These are phyloP conservation scores for Blastobasis lacticolella DNA, from an alignment of 2,888 invertebrate genomes.

Conservation along the genomic window DNA sequence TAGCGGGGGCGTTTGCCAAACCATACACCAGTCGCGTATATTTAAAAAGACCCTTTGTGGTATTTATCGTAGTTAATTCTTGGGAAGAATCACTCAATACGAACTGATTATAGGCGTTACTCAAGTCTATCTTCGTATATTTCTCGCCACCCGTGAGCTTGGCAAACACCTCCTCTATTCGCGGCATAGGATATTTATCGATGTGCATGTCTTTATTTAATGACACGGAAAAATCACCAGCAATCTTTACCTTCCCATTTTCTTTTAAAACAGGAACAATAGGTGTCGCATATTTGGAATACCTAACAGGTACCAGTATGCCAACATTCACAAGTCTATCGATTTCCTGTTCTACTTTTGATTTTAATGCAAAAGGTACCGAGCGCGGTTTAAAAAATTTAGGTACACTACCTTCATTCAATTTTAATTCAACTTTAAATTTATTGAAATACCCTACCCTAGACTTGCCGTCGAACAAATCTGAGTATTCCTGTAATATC, in stretches of 20 bases:
- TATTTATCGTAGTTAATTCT: constrained; percentile 15
- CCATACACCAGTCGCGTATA: constrained; percentile 17
- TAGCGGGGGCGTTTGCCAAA: constrained; percentile 13
- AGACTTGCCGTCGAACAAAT: no score
- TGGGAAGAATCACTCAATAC: constrained; percentile 9
- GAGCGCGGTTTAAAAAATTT: no score
- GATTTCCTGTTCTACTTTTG: no score
- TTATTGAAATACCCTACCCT: no score
- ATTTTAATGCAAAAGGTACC: no score
- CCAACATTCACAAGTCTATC: constrained; percentile 7
- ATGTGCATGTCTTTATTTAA: no score
- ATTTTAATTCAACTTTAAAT: no score
- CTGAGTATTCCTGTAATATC: no score
- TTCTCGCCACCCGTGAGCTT: constrained; percentile 9
- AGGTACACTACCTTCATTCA: no score
- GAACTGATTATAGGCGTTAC: constrained; percentile 15
- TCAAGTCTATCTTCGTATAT: constrained; percentile 11
- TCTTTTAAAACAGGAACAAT: constrained; percentile 12
- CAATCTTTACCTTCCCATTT: constrained; percentile 14
- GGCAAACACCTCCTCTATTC: no score
- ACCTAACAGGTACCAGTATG: constrained; percentile 14
- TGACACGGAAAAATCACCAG: constrained; percentile 19
- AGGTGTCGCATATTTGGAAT: constrained; percentile 9
- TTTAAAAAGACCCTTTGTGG: no score
- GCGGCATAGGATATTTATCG: constrained; percentile 13